Evolutionary conservation across 53 echinoderm and acorn worm genomes (phyloP), one percentile per base, ranked within the genome.

Genomic region (Hippasteria phrygiana): DNA sequence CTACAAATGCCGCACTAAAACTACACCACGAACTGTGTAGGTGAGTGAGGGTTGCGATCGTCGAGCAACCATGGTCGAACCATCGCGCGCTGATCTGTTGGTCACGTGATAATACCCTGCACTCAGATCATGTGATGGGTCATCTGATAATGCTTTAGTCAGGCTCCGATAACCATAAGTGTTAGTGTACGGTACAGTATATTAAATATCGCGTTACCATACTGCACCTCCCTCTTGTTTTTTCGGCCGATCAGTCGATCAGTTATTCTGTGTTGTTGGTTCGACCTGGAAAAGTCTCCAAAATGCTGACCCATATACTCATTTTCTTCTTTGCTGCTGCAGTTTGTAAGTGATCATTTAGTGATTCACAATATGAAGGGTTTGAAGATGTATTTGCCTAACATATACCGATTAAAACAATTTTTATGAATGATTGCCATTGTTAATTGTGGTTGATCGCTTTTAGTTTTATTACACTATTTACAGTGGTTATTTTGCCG

Each of bases 121-220:
- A 16, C 54, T 17, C 13, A 54, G n/a, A 59, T 59, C 59, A 59
- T 59, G 59, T 59, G 59, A 59, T 24, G 59, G 59, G 59, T 59
- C 59, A 59, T 59, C 59, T 59, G 59, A 59, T 59, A 24, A 26
- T 8, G 26, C 2, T n/a, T n/a, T 22, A 59, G 59, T 24, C 27
- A 26, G 59, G 59, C n/a, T 12, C 59, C 24, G 26, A 59, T 45
- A 7, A 45, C 59, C 3, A 3, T 3, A 26, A n/a, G 7, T 59
- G 4, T 20, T 54, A 13, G n/a, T 3, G 0, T 59, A 59, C n/a
- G 16, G n/a, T 2, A 18, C 20, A 14, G n/a, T 4, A 2, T 24
- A 18, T 59, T 59, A 1, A n/a, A 8, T 24, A 14, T 51, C 20
- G 51, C 16, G 69, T 11, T 36, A 67, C 69, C 69, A 67, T 33